Evolutionary conservation across 1,140 invertebrate genomes (phyloP).

Genomic region (Bombus huntii): DNA sequence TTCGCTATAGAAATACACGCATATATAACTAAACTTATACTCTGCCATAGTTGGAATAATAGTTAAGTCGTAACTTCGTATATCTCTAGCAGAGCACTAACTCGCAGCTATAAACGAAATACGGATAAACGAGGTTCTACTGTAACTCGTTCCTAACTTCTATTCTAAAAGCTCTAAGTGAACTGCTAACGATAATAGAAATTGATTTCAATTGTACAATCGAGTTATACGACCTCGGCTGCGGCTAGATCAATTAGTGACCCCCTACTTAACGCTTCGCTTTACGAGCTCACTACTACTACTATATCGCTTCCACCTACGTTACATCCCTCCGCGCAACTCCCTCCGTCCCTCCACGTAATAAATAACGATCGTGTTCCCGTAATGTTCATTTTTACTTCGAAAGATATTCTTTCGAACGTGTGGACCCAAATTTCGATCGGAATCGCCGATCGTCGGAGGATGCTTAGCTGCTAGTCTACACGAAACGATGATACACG

Average conservation of each 20-base stretch:
- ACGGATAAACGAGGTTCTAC: too few species aligned
- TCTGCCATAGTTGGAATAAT: too few species aligned
- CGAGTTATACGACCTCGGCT: neutral
- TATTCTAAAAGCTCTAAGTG: too few species aligned
- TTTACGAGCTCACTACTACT: neutral
- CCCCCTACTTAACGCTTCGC: neutral
- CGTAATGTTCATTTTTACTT: constrained; percentile 14
- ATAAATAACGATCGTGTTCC: constrained; percentile 22
- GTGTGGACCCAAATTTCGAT: constrained; percentile 42
- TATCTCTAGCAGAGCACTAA: too few species aligned
- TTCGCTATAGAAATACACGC: too few species aligned
- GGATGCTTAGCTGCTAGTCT: constrained; percentile 28
- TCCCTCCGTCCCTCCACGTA: neutral
- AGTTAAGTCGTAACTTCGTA: too few species aligned
- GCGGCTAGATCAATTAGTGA: neutral
- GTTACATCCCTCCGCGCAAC: neutral
- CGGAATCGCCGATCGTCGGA: constrained; percentile 24
- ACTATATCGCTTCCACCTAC: neutral
- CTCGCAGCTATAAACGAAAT: too few species aligned
- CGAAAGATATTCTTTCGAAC: constrained; percentile 37
- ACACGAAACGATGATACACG: constrained; percentile 28
- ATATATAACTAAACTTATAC: too few species aligned
- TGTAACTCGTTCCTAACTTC: too few species aligned
- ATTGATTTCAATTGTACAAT: too few species aligned
- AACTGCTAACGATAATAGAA: too few species aligned